Conservation (phyloP, 2,113 vertebrate species). For the crab-eating macaque (Macaca fascicularis) region DNA sequence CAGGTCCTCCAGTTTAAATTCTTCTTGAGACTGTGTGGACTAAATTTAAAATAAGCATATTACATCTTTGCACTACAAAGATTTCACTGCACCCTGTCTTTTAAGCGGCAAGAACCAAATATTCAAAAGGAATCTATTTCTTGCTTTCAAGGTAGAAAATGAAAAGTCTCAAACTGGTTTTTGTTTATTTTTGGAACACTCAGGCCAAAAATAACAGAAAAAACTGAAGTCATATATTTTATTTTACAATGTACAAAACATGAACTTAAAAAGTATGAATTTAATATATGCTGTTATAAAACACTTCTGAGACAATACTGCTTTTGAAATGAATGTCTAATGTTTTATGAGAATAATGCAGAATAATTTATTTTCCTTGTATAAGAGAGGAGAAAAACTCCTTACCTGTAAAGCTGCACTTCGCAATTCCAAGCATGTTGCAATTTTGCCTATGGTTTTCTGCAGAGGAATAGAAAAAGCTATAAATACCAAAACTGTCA, state of each 20-base stretch:
- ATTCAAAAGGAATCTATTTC: constrained; percentile 40
- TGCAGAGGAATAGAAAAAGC: constrained; percentile 75
- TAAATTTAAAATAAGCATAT: constrained; percentile 77
- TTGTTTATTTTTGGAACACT: constrained; percentile 23
- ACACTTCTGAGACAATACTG: not conserved
- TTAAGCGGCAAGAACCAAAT: constrained; percentile 22
- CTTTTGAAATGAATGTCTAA: not conserved
- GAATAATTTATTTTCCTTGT: not conserved
- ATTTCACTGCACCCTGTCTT: not conserved
- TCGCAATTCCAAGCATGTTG: constrained; percentile 98
- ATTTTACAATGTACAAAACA: constrained; percentile 25
- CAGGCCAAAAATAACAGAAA: constrained; percentile 8
- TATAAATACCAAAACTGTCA: not conserved
- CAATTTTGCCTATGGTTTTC: constrained; percentile 97
- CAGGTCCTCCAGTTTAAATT: constrained; percentile 97
- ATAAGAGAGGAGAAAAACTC: not conserved
- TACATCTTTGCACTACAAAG: constrained; percentile 50
- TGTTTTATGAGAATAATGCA: not conserved
- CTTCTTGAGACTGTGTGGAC: constrained; percentile 94
- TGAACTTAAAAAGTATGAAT: not conserved
- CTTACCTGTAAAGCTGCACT: constrained; percentile 95
- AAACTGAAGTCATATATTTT: not conserved
- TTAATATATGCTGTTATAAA: constrained; percentile 5
- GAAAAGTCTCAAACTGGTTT: constrained; percentile 21
- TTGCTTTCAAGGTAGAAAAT: constrained; percentile 49